A percentile compares a stretch with the other conserved stretches of the same genome.
Conservation (phyloP, 1,140 invertebrate species). For the Drosophila eugracilis region DNA sequence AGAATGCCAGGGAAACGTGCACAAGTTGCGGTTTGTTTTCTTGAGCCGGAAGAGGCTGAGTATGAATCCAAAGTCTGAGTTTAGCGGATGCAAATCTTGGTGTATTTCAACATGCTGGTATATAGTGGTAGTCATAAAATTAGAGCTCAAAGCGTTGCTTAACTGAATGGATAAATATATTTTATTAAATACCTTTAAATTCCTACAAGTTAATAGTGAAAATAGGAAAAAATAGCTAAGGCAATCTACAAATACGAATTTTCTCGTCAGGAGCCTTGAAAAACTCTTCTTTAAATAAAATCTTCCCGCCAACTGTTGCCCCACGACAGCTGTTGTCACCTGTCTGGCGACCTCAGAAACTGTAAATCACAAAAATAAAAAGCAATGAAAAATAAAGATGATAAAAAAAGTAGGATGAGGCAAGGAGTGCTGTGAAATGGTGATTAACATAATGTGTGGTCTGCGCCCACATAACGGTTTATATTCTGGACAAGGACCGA, state of each 20-base stretch:
- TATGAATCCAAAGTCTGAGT: slow-evolving; percentile 21
- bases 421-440: slow-evolving; percentile 28
- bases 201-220: too few species aligned
- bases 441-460: slow-evolving; percentile 78
- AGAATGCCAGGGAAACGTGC: slow-evolving; percentile 65
- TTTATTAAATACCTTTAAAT: too few species aligned
- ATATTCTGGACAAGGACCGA: slow-evolving; percentile 51
- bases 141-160: too few species aligned
- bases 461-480: slow-evolving; percentile 76
- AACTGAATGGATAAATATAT: too few species aligned
- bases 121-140: background rate
- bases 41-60: slow-evolving; percentile 37
- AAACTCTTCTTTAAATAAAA: background rate
- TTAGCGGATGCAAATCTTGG: slow-evolving; percentile 50
- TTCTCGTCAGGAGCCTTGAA: background rate
- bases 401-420: slow-evolving; percentile 11
- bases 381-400: slow-evolving; percentile 25
- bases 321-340: slow-evolving; percentile 72
- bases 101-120: slow-evolving; percentile 26
- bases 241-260: too few species aligned
- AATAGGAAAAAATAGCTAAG: too few species aligned
- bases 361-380: slow-evolving; percentile 60
- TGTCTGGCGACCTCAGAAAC: slow-evolving; percentile 53
- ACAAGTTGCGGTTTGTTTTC: slow-evolving; percentile 75
- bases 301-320: slow-evolving; percentile 50